Evolutionary conservation across 1,140 invertebrate genomes (phyloP).

Genomic region (Tetramorium parvispinum): DNA sequence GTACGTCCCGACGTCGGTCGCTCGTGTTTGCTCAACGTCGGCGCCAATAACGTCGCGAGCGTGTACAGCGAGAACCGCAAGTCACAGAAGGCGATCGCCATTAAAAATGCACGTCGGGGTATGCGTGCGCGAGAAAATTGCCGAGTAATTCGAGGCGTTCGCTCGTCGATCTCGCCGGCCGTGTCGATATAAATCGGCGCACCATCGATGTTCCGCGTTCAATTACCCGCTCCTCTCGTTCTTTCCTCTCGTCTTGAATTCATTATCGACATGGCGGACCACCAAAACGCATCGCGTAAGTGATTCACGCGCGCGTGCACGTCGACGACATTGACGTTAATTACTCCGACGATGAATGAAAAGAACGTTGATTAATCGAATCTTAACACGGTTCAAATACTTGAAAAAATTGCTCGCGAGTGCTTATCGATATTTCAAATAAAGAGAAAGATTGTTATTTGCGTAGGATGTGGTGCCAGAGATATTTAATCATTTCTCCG

Average conservation of each 20-base stretch:
- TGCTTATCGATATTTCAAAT: neutral
- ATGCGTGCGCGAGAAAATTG: slow-evolving; percentile 66
- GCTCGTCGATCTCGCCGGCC: slow-evolving; percentile 59
- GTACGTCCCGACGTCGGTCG: slow-evolving; percentile 9
- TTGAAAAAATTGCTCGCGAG: neutral
- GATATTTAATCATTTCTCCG: slow-evolving; percentile 13
- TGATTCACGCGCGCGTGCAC: slow-evolving; percentile 36
- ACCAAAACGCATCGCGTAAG: slow-evolving; percentile 64
- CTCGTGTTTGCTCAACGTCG: slow-evolving; percentile 51
- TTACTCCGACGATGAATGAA: slow-evolving; percentile 69
- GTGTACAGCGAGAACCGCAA: slow-evolving; percentile 47
- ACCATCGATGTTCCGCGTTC: slow-evolving; percentile 64
- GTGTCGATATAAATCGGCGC: slow-evolving; percentile 64
- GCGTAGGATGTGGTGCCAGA: neutral
- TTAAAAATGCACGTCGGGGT: slow-evolving; percentile 43
- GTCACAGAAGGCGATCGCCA: slow-evolving; percentile 49
- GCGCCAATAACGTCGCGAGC: slow-evolving; percentile 45
- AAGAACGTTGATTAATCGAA: slow-evolving; percentile 64
- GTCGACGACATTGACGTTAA: slow-evolving; percentile 63
- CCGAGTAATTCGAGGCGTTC: slow-evolving; percentile 63
- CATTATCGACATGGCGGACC: slow-evolving; percentile 56
- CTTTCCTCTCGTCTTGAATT: slow-evolving; percentile 62
- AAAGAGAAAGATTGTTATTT: neutral
- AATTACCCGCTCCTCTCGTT: slow-evolving; percentile 59
- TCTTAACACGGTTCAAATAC: neutral